Percentiles rank a stretch among this genome's conserved stretches.
These are phyloP conservation scores for Mantis religiosa DNA, from an alignment of 2,888 invertebrate genomes.

Conservation along the genomic window DNA sequence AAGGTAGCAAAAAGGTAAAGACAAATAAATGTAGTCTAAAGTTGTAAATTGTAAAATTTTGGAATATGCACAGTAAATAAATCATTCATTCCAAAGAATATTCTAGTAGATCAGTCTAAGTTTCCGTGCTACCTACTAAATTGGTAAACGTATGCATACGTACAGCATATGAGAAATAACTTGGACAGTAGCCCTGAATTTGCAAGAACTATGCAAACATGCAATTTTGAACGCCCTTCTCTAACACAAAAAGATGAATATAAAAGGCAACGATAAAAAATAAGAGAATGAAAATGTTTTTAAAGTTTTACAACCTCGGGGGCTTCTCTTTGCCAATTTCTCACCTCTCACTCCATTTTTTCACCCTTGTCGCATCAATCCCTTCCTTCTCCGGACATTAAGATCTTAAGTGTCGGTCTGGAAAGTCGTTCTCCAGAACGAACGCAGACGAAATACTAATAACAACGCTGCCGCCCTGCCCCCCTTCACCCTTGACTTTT, in stretches of 20 bases:
- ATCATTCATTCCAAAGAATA: too few relatives aligned
- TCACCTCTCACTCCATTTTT: neutral
- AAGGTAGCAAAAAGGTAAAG: too few relatives aligned
- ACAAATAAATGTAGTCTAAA: too few relatives aligned
- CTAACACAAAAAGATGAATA: neutral
- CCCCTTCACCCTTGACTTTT: slow-evolving; percentile 1
- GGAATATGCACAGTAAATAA: too few relatives aligned
- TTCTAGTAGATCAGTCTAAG: too few relatives aligned
- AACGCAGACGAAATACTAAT: slow-evolving; percentile 12
- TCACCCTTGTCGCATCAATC: neutral
- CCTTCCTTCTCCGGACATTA: neutral
- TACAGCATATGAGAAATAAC: too few relatives aligned
- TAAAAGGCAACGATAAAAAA: neutral
- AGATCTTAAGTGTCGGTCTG: neutral
- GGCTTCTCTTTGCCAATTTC: neutral
- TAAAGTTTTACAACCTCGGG: neutral
- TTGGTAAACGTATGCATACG: too few relatives aligned
- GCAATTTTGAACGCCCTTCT: too few relatives aligned
- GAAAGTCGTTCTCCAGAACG: neutral
- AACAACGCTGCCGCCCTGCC: slow-evolving; percentile 2
- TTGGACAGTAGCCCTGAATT: too few relatives aligned
- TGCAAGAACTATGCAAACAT: neutral
- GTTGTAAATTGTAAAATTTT: too few relatives aligned
- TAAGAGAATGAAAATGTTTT: neutral
- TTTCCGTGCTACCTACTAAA: too few relatives aligned